A percentile compares a stretch with the other conserved stretches of the same genome.
phyloP scores from a whole-genome alignment of 2,113 vertebrate species.

The Bolborhynchus lineola region DNA sequence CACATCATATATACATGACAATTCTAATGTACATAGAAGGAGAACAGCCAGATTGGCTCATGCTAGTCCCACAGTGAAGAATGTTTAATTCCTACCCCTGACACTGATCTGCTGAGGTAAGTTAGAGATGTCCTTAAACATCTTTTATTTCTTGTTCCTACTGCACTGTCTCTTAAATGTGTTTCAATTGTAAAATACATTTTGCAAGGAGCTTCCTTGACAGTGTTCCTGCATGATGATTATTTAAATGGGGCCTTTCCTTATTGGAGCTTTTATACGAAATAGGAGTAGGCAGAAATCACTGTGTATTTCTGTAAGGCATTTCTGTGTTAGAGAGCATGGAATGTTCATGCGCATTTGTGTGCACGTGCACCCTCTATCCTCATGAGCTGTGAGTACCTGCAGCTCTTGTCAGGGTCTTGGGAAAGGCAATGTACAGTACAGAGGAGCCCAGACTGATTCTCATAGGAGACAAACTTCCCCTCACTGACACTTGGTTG shows the following conservation, averaged over 20 bases:
- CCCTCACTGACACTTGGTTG: not conserved
- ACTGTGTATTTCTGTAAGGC: not conserved
- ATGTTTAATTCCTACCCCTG: not conserved
- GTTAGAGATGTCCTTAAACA: not conserved
- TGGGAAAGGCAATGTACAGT: not conserved
- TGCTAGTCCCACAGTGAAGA: not conserved
- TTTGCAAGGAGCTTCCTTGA: not conserved
- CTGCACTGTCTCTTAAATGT: not conserved
- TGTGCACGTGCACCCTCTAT: not conserved
- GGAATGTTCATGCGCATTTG: not conserved
- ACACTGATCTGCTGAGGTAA: not conserved
- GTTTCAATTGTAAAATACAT: not conserved
- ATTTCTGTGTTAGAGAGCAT: not conserved
- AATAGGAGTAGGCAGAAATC: not conserved
- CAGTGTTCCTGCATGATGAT: not conserved
- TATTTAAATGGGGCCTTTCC: not conserved
- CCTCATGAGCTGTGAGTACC: not conserved
- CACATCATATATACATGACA: not conserved
- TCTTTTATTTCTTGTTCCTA: not conserved
- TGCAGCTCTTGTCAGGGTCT: not conserved
- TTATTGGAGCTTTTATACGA: not conserved
- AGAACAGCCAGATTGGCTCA: not conserved
- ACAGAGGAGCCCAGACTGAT: not conserved
- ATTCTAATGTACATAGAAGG: not conserved
- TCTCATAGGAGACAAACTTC: not conserved